Conservation (phyloP, 1,140 invertebrate genomes). For the Drosophila insularis region DNA sequence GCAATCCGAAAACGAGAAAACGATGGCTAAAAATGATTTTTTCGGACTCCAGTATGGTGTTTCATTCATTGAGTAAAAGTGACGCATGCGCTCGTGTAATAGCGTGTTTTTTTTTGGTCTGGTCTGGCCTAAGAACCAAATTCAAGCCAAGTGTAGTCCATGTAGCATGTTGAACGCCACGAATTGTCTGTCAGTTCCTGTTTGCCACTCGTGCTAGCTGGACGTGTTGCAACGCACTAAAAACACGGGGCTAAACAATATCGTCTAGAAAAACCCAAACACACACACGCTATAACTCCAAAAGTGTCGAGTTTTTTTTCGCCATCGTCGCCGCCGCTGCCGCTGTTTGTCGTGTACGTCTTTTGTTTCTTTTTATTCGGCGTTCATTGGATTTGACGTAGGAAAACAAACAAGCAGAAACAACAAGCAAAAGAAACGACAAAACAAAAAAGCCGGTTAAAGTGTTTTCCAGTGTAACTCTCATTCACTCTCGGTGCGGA, state of each 20-base stretch:
- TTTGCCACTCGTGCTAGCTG: constrained; percentile 61
- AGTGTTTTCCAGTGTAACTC: constrained; percentile 41
- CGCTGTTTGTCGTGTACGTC: constrained; percentile 47
- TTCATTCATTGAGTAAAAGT: constrained; percentile 76
- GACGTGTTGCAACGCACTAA: constrained; percentile 20
- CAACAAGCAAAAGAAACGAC: neutral
- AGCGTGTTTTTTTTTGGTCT: neutral
- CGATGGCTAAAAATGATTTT: constrained; percentile 8
- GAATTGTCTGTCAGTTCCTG: constrained; percentile 56
- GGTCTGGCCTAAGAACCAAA: constrained; percentile 18
- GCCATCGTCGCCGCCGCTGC: neutral
- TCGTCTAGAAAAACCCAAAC: neutral
- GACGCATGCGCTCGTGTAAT: constrained; percentile 59
- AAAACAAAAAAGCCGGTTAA: constrained; percentile 64
- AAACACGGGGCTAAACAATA: neutral
- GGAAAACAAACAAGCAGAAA: constrained; percentile 26
- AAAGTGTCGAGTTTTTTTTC: constrained; percentile 1
- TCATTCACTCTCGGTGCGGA: constrained; percentile 23
- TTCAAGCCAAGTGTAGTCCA: neutral
- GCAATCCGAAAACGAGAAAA: constrained; percentile 53
- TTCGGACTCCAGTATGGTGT: constrained; percentile 62
- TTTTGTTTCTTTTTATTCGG: constrained; percentile 22
- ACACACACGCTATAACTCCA: neutral
- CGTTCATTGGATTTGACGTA: constrained; percentile 70
- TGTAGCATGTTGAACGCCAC: neutral